Percentiles rank a stretch among this genome's conserved stretches.
Evolutionary conservation across 2,888 invertebrate genomes (phyloP).

Genomic region (Pecten maximus): DNA sequence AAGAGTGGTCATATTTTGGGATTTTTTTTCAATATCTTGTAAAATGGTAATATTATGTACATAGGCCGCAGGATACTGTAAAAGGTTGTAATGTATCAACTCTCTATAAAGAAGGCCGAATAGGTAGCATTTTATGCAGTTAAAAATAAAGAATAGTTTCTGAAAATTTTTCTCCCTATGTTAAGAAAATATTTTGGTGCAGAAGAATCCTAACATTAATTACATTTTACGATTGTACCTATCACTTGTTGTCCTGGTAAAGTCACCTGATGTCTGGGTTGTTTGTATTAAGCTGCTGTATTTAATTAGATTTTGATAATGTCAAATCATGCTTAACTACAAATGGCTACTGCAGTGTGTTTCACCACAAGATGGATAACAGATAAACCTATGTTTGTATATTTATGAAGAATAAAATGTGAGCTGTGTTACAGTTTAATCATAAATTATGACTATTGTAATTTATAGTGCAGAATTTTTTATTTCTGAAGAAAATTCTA

Average conservation of each 20-base stretch:
- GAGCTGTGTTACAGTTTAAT: neutral
- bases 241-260: neutral
- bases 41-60: no score
- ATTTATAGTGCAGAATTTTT: neutral
- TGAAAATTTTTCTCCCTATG: no score
- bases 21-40: no score
- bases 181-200: neutral
- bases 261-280: neutral
- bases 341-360: neutral
- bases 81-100: no score
- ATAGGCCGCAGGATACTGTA: no score
- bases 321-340: neutral
- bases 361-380: neutral
- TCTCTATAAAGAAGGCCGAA: no score
- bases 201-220: neutral
- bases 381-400: neutral
- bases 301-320: neutral
- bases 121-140: neutral
- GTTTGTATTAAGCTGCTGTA: neutral
- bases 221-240: neutral
- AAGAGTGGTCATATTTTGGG: no score
- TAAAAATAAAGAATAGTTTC: neutral
- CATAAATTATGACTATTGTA: constrained; percentile 11
- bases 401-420: neutral
- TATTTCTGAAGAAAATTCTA: neutral